Conservation (phyloP, 2,113 vertebrate genomes). For the Upupa epops region DNA sequence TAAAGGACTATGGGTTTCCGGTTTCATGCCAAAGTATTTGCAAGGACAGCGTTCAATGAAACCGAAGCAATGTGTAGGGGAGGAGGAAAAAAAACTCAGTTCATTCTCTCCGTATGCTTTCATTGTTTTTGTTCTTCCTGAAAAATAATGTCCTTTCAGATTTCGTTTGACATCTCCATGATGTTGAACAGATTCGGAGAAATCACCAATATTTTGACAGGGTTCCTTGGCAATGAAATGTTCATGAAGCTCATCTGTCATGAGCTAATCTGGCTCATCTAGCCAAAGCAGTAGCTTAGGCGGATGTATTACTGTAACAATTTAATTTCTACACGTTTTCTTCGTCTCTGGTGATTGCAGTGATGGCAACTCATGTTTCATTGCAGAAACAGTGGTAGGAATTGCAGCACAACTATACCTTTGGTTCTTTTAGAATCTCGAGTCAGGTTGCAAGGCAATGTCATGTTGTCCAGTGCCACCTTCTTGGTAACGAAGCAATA, state of each 20-base stretch:
- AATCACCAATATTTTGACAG: constrained; percentile 78
- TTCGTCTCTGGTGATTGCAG: constrained; percentile 49
- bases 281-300: constrained; percentile 72
- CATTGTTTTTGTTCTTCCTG: constrained; percentile 70
- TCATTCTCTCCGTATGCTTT: constrained; percentile 50
- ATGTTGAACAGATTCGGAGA: constrained; percentile 75
- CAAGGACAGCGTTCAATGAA: constrained; percentile 14
- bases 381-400: neutral
- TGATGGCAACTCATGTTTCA: constrained; percentile 43
- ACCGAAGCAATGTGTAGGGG: neutral
- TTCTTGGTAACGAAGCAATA: neutral
- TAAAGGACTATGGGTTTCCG: neutral
- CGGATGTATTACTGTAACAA: constrained; percentile 55
- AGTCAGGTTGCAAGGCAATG: neutral
- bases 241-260: constrained; percentile 77
- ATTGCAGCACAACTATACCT: neutral
- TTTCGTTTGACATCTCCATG: constrained; percentile 72
- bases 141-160: constrained; percentile 75
- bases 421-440: neutral
- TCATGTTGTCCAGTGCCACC: fast-evolving
- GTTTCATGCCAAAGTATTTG: neutral
- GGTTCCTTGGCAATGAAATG: constrained; percentile 75
- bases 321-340: constrained; percentile 67
- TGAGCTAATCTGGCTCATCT: constrained; percentile 72
- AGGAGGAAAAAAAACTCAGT: constrained; percentile 21